Evolutionary conservation across 1,140 invertebrate genomes (phyloP).

Genomic region (Protaetia brevitarsis): DNA sequence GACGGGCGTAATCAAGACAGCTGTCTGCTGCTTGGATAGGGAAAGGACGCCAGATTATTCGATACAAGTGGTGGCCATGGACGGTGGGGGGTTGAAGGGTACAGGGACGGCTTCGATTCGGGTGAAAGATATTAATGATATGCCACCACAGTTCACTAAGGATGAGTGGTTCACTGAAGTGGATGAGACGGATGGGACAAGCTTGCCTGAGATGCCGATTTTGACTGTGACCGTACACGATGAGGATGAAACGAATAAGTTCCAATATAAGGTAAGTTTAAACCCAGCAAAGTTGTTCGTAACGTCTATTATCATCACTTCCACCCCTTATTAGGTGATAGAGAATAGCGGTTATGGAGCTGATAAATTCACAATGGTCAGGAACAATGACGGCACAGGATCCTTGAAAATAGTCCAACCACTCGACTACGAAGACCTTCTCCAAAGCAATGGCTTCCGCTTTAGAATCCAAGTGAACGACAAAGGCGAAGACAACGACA

Average conservation of each 20-base stretch:
- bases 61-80: constrained; percentile 93
- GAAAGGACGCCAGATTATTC: constrained; percentile 96
- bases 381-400: constrained; percentile 93
- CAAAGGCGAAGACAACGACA: constrained; percentile 92
- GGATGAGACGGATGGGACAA: constrained; percentile 92
- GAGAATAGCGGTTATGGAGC: constrained; percentile 92
- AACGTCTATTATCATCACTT: too few species aligned
- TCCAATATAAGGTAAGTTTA: constrained; percentile 81
- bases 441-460: constrained; percentile 89
- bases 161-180: constrained; percentile 96
- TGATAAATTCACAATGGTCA: constrained; percentile 95
- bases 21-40: constrained; percentile 88
- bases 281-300: too few species aligned
- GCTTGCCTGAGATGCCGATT: constrained; percentile 92
- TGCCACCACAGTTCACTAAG: constrained; percentile 94
- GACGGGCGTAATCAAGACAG: constrained; percentile 92
- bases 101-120: constrained; percentile 91
- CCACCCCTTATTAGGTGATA: constrained; percentile 50
- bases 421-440: constrained; percentile 85
- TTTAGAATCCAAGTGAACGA: constrained; percentile 92
- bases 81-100: constrained; percentile 89
- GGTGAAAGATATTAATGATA: constrained; percentile 93
- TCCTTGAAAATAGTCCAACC: constrained; percentile 93
- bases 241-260: constrained; percentile 94
- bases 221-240: constrained; percentile 93